phyloP scores from a whole-genome alignment of 1,140 invertebrate species.

The Caenorhabditis remanei region DNA sequence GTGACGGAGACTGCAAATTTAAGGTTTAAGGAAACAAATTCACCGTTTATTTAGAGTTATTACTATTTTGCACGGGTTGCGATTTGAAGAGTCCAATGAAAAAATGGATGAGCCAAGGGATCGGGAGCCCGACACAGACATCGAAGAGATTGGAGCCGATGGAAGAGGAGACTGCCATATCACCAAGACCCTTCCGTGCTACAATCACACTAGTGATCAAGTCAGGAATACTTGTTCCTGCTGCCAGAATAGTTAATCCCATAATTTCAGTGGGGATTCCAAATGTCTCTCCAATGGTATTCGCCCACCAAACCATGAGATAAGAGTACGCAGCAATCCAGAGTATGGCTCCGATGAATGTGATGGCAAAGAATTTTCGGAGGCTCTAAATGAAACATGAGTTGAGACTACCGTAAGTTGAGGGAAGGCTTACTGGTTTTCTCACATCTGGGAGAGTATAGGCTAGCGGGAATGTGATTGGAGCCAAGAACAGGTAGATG shows the following conservation, averaged over 20 bases:
- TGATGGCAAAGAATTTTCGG: constrained; percentile 88
- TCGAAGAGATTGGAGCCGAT: constrained; percentile 99
- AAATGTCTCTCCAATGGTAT: constrained; percentile 78
- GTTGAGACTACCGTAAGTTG: neutral
- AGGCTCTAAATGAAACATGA: neutral
- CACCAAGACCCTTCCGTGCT: constrained; percentile 82
- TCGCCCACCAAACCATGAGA: constrained; percentile 79
- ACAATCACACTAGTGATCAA: constrained; percentile 79
- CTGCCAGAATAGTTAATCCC: constrained; percentile 80
- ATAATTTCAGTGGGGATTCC: constrained; percentile 79
- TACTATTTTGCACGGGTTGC: constrained; percentile 40
- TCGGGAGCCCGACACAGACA: constrained; percentile 92
- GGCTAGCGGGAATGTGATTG: constrained; percentile 94
- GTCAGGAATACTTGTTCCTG: constrained; percentile 80
- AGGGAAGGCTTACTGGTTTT: constrained; percentile 42
- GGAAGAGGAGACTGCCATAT: constrained; percentile 98
- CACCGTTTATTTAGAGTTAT: neutral
- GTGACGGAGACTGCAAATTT: constrained; percentile 66
- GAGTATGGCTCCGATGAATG: constrained; percentile 89
- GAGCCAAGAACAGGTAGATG: constrained; percentile 91
- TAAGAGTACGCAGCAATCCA: constrained; percentile 82
- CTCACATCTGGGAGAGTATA: constrained; percentile 89
- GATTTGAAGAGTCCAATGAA: constrained; percentile 78
- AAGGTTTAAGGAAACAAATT: neutral
- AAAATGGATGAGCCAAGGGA: constrained; percentile 94